Conservation (phyloP, 2,797 vertebrate species). For the Sphenopsis melanotis region DNA sequence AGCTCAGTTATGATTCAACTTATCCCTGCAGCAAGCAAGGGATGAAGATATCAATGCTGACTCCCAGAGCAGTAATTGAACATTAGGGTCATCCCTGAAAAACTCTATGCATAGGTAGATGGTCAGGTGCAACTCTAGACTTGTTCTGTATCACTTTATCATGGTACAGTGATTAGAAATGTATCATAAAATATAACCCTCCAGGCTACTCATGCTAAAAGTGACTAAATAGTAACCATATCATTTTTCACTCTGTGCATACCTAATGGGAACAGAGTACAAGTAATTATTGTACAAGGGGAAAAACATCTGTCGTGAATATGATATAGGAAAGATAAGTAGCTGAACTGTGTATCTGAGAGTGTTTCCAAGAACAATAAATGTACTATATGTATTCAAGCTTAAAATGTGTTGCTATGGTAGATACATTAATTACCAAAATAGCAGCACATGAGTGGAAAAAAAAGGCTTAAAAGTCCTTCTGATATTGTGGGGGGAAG, state of each 20-base stretch:
- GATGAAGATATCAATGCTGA: neutral
- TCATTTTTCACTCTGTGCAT: neutral
- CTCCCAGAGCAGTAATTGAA: neutral
- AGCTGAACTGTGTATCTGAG: neutral
- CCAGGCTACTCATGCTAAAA: neutral
- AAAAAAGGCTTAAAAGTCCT: neutral
- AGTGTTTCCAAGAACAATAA: neutral
- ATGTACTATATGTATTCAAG: neutral
- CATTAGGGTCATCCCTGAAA: neutral
- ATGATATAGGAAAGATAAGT: neutral
- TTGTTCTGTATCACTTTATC: neutral
- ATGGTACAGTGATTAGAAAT: neutral
- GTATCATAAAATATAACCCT: neutral
- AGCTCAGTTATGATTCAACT: neutral
- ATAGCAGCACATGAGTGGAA: neutral
- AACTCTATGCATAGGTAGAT: neutral
- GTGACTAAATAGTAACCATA: neutral
- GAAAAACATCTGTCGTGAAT: neutral
- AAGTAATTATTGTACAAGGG: neutral
- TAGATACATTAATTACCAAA: slow-evolving; percentile 12
- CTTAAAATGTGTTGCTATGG: slow-evolving; percentile 9
- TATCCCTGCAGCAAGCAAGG: neutral
- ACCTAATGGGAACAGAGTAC: neutral
- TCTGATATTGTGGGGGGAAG: neutral
- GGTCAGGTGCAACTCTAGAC: neutral